Base-by-base conservation (phyloP, 2,888 invertebrate genomes). In the Dromius quadrimaculatus region DNA sequence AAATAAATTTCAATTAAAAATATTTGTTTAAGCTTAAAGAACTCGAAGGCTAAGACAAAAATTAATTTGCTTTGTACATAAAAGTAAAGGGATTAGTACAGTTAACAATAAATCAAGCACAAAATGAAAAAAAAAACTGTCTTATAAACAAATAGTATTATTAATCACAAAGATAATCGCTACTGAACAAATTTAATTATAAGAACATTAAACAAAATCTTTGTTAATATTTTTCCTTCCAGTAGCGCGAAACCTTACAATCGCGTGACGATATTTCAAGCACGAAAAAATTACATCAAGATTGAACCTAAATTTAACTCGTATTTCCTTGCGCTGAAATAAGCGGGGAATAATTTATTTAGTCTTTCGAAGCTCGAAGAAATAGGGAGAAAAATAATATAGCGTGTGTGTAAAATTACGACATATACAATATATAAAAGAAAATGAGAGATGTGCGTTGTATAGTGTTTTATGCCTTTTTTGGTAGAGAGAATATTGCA, bases 281-380 rank as follows among this genome's bases (percentile, higher is more conserved):
- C 57, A 68, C 45, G 59, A 59, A 38, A 68, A 68, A 57, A 68
- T 38, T 13, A 68, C 59, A 68, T 68, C 68, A 59, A 59, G 68
- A 68, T 68, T 59, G 38, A 59, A 32, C 59, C 41, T 68, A 59
- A 57, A 59, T 68, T 68, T 68, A 68, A 38, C 41, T 59, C 45
- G 43, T 34, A 59, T 59, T 68, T 68, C 59, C 68, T 54, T 36
- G 59, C 19, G 36, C 59, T 34, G 59, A 59, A 36, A 59, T 15
- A 59, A 36, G 19, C 59, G 36, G 36, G 34, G 36, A 54, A 54
- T 54, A 54, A 54, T 28, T 54, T 8, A 54, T 54, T 54, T 54
- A 28, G 50, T 54, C 28, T 8, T 54, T 8, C 13, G 1, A 28
- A 28, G 13, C 23, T 54, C 13, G n/a, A 13, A 23, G 50, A 54